Percentiles rank a stretch among this genome's conserved stretches.
phyloP scores from a whole-genome alignment of 1,140 invertebrate genomes.

The Homarus americanus region DNA sequence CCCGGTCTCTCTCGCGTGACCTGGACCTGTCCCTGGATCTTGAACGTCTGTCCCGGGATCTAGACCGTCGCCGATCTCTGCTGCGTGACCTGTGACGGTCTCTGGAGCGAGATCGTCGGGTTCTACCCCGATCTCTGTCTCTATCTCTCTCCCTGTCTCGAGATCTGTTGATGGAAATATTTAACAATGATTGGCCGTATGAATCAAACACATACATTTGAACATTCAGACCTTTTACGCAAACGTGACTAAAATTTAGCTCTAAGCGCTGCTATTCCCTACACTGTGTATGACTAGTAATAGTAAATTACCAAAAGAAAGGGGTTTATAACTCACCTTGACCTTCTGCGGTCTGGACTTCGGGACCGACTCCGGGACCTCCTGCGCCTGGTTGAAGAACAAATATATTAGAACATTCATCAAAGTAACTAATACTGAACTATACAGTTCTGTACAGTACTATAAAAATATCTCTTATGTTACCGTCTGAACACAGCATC shows the following conservation, averaged over 20 bases:
- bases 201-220: neutral
- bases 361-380: constrained; percentile 48
- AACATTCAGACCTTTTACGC: neutral
- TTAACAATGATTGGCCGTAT: no score
- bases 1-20: constrained; percentile 76
- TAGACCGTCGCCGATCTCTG: constrained; percentile 79
- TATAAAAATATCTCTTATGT: no score
- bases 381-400: constrained; percentile 35
- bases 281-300: neutral
- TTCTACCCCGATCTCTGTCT: constrained; percentile 51
- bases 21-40: constrained; percentile 70
- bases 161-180: neutral
- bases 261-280: neutral
- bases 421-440: no score
- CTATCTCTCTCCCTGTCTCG: constrained; percentile 20
- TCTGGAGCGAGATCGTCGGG: constrained; percentile 51
- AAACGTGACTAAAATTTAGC: neutral
- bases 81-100: constrained; percentile 76
- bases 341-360: constrained; percentile 45
- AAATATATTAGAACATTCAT: no score
- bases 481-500: no score
- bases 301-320: no score
- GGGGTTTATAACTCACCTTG: constrained; percentile 49
- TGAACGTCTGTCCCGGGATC: constrained; percentile 70
- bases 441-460: no score